Percentiles rank a stretch among this genome's conserved stretches.
These are phyloP conservation scores for Pollicipes pollicipes DNA, from an alignment of 1,140 invertebrate species.

Conservation along the genomic window DNA sequence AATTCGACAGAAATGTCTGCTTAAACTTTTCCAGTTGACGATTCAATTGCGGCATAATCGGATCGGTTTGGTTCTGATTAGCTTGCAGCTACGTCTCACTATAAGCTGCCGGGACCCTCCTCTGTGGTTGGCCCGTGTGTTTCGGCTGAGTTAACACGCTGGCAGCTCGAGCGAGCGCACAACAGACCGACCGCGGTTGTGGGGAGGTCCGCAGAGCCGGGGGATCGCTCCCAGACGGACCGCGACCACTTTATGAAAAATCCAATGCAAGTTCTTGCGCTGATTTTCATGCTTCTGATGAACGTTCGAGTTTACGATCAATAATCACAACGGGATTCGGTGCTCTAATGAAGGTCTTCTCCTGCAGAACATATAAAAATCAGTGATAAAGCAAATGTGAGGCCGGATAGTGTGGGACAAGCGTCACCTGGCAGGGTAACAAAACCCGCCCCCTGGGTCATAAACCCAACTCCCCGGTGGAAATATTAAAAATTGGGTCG, in stretches of 20 bases:
- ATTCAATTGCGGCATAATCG: background rate
- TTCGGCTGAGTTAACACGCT: background rate
- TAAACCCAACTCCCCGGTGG: background rate
- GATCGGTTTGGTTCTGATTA: background rate
- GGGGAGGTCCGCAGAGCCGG: background rate
- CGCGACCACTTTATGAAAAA: background rate
- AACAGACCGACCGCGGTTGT: background rate
- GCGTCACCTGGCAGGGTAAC: background rate
- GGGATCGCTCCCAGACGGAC: background rate
- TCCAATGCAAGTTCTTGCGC: background rate
- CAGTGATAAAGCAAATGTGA: background rate
- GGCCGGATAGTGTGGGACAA: background rate
- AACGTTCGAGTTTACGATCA: background rate
- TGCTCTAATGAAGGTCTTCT: background rate
- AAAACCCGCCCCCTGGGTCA: background rate
- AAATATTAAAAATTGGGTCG: background rate
- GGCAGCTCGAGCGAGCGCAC: background rate
- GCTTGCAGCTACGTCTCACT: background rate
- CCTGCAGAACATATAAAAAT: background rate
- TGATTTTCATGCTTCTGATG: slow-evolving; percentile 2
- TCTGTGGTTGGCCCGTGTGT: too few species aligned
- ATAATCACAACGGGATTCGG: background rate
- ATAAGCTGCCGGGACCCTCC: background rate
- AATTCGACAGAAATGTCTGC: background rate
- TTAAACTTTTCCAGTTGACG: background rate